Evolutionary conservation across 2,113 vertebrate species (phyloP), one percentile per base, ranked within the genome.

Genomic region (Oreochromis aureus): DNA sequence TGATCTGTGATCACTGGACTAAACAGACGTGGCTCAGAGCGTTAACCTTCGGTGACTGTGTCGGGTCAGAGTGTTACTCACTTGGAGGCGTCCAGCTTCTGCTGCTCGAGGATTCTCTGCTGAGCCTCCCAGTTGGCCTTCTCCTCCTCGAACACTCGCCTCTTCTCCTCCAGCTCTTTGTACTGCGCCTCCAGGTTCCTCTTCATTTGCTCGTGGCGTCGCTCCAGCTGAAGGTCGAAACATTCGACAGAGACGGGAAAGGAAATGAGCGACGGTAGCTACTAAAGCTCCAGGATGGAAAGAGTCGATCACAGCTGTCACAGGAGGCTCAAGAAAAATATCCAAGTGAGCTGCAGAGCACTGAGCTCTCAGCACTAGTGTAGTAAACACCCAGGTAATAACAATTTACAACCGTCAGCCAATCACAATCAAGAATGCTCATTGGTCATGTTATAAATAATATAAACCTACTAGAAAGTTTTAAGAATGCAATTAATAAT

Each of bases 151-250:
- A 90, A 96, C 88, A 97, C 96, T 46, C 95, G 91, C 36, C 95
- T 95, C 92, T 97, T 97, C 93, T 97, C 96, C 87, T 97, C 96
- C 87, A 97, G 94, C 93, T 97, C 97, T 83, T 97, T 97, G 92
- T 97, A 97, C 93, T 97, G 97, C 1, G 96, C 97, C 95, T 97
- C 96, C 93, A 97, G 51, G 91, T 97, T 97, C 90, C 95, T 95
- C 87, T 97, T 97, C 97, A 97, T 97, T 90, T 97, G 96, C 22
- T 97, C 96, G 12, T 97, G 97, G 46, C 96, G 95, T 10, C 97
- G 93, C 89, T 97, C 96, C 91, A 97, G 94, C 97, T 97, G 91
- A 36, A 59, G 80, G 36, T 18, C 2, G 13, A 24, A 36, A 87
- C 41, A 27, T 34, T 3, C 46, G 3, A 80, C 1, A 32, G 51